Percentiles rank a stretch among this genome's conserved stretches.
phyloP scores from a whole-genome alignment of 2,888 invertebrate genomes.

The Conops quadrifasciatus region DNA sequence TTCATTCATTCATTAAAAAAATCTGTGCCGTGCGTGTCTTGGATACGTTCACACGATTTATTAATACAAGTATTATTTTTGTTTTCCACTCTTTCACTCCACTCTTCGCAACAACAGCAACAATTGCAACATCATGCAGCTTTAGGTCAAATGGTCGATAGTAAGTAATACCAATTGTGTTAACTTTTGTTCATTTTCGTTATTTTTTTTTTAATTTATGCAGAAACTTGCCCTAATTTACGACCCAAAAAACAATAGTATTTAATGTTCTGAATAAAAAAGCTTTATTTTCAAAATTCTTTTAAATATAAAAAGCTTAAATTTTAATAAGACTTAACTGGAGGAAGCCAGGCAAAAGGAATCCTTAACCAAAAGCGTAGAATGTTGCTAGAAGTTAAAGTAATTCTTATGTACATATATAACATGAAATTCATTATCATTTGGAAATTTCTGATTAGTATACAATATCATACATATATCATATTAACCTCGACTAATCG shows the following conservation, averaged over 20 bases:
- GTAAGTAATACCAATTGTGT: neutral
- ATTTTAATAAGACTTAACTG: no score
- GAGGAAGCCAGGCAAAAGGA: no score
- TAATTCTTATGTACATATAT: no score
- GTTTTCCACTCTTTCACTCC: neutral
- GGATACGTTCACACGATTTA: constrained; percentile 10
- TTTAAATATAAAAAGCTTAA: neutral
- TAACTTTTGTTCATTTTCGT: neutral
- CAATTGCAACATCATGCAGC: neutral
- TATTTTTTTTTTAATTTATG: neutral
- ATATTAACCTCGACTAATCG: no score
- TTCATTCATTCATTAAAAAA: neutral
- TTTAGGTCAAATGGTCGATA: neutral
- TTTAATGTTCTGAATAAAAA: neutral
- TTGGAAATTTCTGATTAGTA: no score
- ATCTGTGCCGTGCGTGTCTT: neutral
- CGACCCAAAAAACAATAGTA: neutral
- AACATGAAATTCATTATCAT: no score
- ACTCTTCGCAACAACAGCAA: neutral
- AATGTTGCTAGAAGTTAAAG: no score
- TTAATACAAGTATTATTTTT: constrained; percentile 15
- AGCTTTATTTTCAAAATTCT: neutral
- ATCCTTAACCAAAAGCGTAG: no score
- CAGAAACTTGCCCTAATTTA: constrained; percentile 9
- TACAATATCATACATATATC: no score